Conservation (phyloP, 2,113 vertebrate genomes). For the Osmerus mordax region DNA sequence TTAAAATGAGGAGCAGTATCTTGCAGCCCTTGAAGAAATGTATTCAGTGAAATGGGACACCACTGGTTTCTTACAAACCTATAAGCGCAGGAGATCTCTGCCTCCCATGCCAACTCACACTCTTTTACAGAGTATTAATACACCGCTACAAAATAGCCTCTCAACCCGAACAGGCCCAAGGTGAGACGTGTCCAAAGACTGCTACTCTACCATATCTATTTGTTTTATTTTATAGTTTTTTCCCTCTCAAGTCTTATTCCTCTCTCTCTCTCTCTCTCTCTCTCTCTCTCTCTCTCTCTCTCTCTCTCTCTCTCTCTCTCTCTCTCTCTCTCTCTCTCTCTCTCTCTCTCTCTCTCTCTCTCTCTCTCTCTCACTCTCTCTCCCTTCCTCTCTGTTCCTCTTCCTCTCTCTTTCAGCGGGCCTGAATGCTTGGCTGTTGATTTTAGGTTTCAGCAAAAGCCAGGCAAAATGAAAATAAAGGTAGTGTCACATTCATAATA, state of each 20-base stretch:
- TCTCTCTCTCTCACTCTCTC: too few relatives aligned
- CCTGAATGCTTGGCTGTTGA: constrained; percentile 48
- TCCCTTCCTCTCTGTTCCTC: constrained; percentile 4
- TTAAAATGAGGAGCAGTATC: too few relatives aligned
- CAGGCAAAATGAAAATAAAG: constrained; percentile 68
- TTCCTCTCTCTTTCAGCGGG: constrained; percentile 60
- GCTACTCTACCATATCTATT: constrained; percentile 67
- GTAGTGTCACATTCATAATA: constrained; percentile 80
- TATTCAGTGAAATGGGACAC: neutral
- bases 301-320: too few relatives aligned
- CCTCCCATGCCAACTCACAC: too few relatives aligned
- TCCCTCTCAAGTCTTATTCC: constrained; percentile 30
- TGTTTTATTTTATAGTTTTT: constrained; percentile 60
- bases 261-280: constrained; percentile 21
- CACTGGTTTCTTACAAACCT: neutral
- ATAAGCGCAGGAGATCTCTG: too few relatives aligned
- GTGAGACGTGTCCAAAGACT: constrained; percentile 34
- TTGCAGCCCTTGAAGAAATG: too few relatives aligned
- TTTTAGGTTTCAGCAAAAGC: constrained; percentile 61
- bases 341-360: constrained; percentile 9
- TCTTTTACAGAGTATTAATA: neutral
- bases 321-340: neutral
- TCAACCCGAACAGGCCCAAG: constrained; percentile 14
- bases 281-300: too few relatives aligned
- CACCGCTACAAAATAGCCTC: constrained; percentile 19